A percentile compares a stretch with the other conserved stretches of the same genome.
Conservation (phyloP, 2,888 invertebrate species). For the Drosophila multiciliata region DNA sequence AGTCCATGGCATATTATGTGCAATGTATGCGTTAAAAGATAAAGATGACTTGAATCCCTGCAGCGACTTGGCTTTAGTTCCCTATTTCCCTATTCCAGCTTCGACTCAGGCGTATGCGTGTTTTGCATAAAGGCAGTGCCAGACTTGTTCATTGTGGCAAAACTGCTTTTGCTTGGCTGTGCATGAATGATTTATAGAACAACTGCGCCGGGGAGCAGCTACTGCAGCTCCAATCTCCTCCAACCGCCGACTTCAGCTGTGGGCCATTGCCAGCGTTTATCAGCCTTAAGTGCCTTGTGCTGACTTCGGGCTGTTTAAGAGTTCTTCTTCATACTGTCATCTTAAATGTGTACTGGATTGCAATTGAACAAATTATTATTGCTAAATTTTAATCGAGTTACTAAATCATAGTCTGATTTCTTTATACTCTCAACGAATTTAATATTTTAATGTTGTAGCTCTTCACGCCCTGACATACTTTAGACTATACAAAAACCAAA, state of each 20-base stretch:
- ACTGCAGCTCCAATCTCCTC: constrained; percentile 9
- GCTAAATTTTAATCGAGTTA: not conserved
- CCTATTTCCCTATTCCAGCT: not conserved
- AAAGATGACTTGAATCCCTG: constrained; percentile 58
- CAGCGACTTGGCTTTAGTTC: constrained; percentile 41
- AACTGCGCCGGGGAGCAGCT: constrained; percentile 30
- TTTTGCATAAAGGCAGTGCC: constrained; percentile 59
- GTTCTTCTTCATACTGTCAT: constrained; percentile 10
- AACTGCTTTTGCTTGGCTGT: constrained; percentile 64
- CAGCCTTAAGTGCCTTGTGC: constrained; percentile 23
- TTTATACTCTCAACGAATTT: not conserved
- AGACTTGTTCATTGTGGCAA: constrained; percentile 55
- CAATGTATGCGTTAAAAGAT: constrained; percentile 60
- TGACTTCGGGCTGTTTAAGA: constrained; percentile 11
- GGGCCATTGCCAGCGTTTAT: constrained; percentile 45
- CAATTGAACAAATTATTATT: constrained; percentile 31
- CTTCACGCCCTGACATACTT: not conserved
- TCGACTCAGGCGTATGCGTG: constrained; percentile 39
- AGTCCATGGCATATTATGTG: constrained; percentile 58
- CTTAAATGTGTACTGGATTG: constrained; percentile 4
- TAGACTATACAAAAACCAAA: not conserved
- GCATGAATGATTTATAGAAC: constrained; percentile 78
- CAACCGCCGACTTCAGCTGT: constrained; percentile 18
- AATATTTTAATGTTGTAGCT: not conserved
- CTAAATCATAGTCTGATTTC: not conserved